Base-by-base conservation (phyloP, 2,888 invertebrate species). In the Thecophora atra region DNA sequence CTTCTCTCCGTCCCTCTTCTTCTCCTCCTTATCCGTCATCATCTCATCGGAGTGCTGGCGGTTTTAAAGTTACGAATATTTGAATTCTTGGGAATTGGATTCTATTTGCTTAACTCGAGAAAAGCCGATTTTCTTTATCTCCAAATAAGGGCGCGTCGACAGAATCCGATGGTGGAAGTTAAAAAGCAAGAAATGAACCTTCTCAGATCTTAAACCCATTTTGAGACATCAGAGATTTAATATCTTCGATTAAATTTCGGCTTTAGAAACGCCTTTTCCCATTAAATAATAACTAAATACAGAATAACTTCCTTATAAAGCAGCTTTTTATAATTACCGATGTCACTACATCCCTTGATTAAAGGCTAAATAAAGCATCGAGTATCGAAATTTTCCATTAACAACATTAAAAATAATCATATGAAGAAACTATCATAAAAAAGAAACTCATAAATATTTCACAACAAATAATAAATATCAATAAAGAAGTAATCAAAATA, bases 91-190 rank as follows among this genome's bases (percentile, higher is more conserved):
- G 60, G 60, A 60, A 24, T 26, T 19, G 47, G 51, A 51, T 69
- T 69, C 62, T 60, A 69, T 69, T 69, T 69, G 69, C 69, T 69
- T 44, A 60, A 47, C 30, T 37, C 21, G n/a, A 5, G 19, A 60
- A 67, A 69, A 69, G 69, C 60, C 21, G 69, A 62, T 60, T 69
- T 69, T 69, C 60, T 47, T 69, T 62, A 69, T 69, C 62, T 51
- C 19, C 47, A 37, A 37, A 37, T 69, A 60, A 60, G 62, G 69
- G 62, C 62, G 69, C 19, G 69, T 28, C 19, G 28, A 56, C 54
- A 37, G 30, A 37, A 67, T 13, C 37, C 17, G 52, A 54, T 58
- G 58, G 11, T 37, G 24, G 30, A 62, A 30, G 28, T 37, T 37
- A 1, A 62, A 62, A 62, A 24, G 15, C 2, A 24, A 42, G 28